These are phyloP conservation scores for Myripristis jacobus DNA, from an alignment of 2,797 vertebrate species.

Conservation along the genomic window DNA sequence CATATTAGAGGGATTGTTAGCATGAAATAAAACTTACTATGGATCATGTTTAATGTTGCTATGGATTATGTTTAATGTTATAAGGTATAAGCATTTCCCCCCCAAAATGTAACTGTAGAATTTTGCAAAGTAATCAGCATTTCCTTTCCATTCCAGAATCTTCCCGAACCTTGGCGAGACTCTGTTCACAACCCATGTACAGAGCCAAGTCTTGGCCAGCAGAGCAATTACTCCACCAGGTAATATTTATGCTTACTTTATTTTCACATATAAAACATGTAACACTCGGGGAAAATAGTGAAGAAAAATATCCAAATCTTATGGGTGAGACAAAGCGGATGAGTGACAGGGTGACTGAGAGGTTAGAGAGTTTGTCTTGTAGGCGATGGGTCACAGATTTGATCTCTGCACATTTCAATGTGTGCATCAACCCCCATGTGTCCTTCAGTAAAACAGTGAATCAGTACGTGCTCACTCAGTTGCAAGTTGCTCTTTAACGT, in stretches of 20 bases:
- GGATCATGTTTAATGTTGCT: too few species aligned
- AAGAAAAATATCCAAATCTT: not conserved
- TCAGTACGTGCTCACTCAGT: not conserved
- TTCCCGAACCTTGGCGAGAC: slow-evolving; percentile 58
- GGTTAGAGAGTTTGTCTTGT: not conserved
- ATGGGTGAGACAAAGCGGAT: too few species aligned
- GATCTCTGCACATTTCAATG: not conserved
- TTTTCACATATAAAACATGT: not conserved
- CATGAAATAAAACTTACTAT: too few species aligned
- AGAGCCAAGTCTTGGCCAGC: slow-evolving; percentile 32
- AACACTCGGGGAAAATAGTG: not conserved
- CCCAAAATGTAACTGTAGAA: too few species aligned
- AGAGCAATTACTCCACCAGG: slow-evolving; percentile 62
- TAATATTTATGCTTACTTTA: slow-evolving; percentile 36
- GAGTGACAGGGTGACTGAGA: too few species aligned
- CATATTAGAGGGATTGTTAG: too few species aligned
- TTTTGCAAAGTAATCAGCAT: not conserved
- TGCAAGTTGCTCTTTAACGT: not conserved
- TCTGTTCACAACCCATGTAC: slow-evolving; percentile 4
- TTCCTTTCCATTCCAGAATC: slow-evolving; percentile 63
- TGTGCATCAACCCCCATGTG: not conserved
- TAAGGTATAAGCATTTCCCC: too few species aligned
- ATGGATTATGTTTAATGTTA: too few species aligned
- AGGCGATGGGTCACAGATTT: not conserved
- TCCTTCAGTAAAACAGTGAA: not conserved